Evolutionary conservation across 92 coral and sea anemone genomes (phyloP), one percentile per base, ranked within the genome.

Genomic region (Anthopleura xanthogrammica): DNA sequence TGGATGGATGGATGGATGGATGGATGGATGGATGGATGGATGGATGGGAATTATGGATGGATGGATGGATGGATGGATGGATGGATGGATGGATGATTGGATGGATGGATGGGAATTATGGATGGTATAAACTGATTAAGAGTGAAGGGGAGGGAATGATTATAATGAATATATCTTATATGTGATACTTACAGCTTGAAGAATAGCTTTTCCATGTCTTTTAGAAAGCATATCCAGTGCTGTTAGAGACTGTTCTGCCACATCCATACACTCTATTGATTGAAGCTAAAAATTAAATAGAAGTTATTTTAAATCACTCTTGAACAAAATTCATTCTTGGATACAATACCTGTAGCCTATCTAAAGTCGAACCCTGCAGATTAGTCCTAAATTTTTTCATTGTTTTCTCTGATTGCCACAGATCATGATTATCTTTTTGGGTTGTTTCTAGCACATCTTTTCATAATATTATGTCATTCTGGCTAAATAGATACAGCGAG

Each of bases 241-340:
- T 12, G 99, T 94, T 39, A 96, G 85, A 17, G 98, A 94, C 90
- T 96, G 99, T 54, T 96, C 99, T 41, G 99, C 99, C 12, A 96
- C 99, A 89, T 96, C 99, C 99, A 96, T 96, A 85, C 99, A 96
- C 84, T 96, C 98, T 76, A 96, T 96, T 52, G 94, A 93, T 76
- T 96, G 99, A 60, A 96, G 87, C 99, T 96, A 74, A 52, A 90
- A 83, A 40, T 17, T 7, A 62, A 5, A 62, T 13, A 68, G 2
- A 68, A 62, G 8, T 46, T 9, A 46, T 46, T 46, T 46, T 46
- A 46, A 46, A 46, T 46, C 50, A 2, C 50, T 46, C 50, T 46
- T 5, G 9, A 46, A 46, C 50, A 46, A 46, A 46, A 46, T 46
- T 46, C 50, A 5, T 46, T 46, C 50, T 46, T 46, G 50, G 9